Base-by-base conservation (phyloP, 2,888 invertebrate genomes). In the Zhuqinia jingwanae region DNA sequence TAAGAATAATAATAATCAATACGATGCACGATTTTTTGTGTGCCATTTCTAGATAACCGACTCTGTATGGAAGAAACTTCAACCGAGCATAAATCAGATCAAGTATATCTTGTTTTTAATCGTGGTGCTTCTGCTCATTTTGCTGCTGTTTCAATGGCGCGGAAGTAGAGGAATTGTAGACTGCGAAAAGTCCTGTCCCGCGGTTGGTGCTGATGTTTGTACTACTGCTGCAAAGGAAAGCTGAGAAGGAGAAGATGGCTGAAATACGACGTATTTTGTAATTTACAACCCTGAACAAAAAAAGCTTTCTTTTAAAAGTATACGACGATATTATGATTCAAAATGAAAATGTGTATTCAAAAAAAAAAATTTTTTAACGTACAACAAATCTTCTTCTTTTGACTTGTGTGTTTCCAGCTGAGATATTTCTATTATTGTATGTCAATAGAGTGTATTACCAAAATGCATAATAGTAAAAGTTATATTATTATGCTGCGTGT, bases 1-100 rank as follows among this genome's bases (percentile, higher is more conserved):
- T 20, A 8, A 45, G 11, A 20, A 2, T 65, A 65, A 10, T 65
- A 17, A 53, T 27, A 27, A n/a, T 27, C 27, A 73, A 5, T 50
- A n/a, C 30, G 70, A 36, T 70, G 60, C 47, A 50, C n/a, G n/a
- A n/a, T n/a, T n/a, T n/a, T 63, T 25, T 65, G 15, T 42, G 30
- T 20, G 45, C 15, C 47, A 47, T 53, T 73, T 84, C 36, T 56
- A 89, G 88, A 89, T 89, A 68, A 87, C 85, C 20, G 87, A 87
- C 5, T 89, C 88, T 1, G 88, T 89, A 0, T 65, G 45, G 20
- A 85, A 75, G 17, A 78, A 80, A 89, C 77, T 89, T 60, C 68
- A 79, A 11, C 87, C 87, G 11, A 80, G 84, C 42, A 53, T 89
- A 10, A 86, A 76, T 17, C 58, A 56, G 8, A 77, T 86, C 22